A percentile compares a stretch with the other conserved stretches of the same genome.
Evolutionary conservation across 2,888 invertebrate species (phyloP).

Genomic region (Calameuta filiformis): DNA sequence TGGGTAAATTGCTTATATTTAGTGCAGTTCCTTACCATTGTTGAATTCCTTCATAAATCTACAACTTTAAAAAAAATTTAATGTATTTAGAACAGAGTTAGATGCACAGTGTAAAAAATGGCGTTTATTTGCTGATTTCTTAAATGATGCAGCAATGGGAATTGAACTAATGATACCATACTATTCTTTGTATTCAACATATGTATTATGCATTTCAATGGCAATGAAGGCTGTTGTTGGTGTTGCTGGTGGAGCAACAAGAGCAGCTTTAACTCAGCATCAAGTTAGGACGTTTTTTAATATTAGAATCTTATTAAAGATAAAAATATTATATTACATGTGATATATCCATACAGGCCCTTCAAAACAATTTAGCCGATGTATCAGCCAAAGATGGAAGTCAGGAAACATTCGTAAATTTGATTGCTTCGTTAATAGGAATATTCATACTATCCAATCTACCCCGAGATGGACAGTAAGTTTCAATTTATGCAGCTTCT

Average conservation of each 20-base stretch:
- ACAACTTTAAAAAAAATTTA: slow-evolving; percentile 25
- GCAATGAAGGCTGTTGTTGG: slow-evolving; percentile 85
- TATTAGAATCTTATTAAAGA: background rate
- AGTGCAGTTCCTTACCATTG: background rate
- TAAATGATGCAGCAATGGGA: slow-evolving; percentile 92
- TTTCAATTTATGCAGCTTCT: background rate
- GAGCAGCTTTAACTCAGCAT: slow-evolving; percentile 93
- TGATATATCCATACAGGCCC: slow-evolving; percentile 68
- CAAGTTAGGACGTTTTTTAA: slow-evolving; percentile 67
- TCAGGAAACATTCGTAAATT: slow-evolving; percentile 96
- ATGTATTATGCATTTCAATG: slow-evolving; percentile 79
- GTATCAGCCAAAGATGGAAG: slow-evolving; percentile 95
- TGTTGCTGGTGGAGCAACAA: slow-evolving; percentile 86
- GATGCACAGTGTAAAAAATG: slow-evolving; percentile 96
- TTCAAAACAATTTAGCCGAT: slow-evolving; percentile 91
- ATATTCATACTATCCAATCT: slow-evolving; percentile 79
- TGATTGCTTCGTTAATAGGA: slow-evolving; percentile 84
- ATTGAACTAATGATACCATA: slow-evolving; percentile 86
- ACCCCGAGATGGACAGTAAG: slow-evolving; percentile 68
- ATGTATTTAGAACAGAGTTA: slow-evolving; percentile 71
- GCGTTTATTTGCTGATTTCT: slow-evolving; percentile 92
- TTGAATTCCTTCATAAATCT: background rate
- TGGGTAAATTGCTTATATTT: slow-evolving; percentile 70
- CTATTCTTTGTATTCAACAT: slow-evolving; percentile 72
- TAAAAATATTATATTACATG: background rate